Percentiles rank a stretch among this genome's conserved stretches.
These are phyloP conservation scores for Battus philenor DNA, from an alignment of 1,140 invertebrate genomes.

Conservation along the genomic window DNA sequence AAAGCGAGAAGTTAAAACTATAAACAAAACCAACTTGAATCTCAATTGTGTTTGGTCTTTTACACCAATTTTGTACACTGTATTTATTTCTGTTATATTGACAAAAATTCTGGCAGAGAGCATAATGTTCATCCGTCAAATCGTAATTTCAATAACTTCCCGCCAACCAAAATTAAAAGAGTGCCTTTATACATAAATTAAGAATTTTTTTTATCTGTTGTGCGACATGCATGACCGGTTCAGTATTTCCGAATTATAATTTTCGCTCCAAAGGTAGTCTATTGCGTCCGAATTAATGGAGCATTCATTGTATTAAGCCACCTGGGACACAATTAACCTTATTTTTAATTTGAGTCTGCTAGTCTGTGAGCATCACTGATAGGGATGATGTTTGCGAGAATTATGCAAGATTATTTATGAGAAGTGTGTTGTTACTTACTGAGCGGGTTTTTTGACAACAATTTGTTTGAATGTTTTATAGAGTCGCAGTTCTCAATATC, in stretches of 20 bases:
- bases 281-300: too few relatives aligned
- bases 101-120: too few relatives aligned
- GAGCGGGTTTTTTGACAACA: conserved; percentile 7
- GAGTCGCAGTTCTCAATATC: conserved; percentile 34
- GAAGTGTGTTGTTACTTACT: conserved; percentile 29
- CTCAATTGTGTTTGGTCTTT: conserved; percentile 7
- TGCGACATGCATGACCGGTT: too few relatives aligned
- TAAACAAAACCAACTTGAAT: conserved; percentile 1
- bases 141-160: too few relatives aligned
- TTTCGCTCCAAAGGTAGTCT: too few relatives aligned
- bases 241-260: too few relatives aligned
- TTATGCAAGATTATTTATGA: conserved; percentile 68
- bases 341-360: conserved; percentile 53
- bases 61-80: too few relatives aligned
- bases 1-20: not conserved
- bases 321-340: conserved; percentile 27
- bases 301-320: conserved; percentile 23
- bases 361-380: conserved; percentile 74
- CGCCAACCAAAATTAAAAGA: too few relatives aligned
- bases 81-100: too few relatives aligned
- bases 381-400: conserved; percentile 72
- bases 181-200: too few relatives aligned
- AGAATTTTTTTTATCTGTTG: too few relatives aligned
- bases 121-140: too few relatives aligned
- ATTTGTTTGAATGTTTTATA: conserved; percentile 15